These are phyloP conservation scores for Pammene fasciana DNA, from an alignment of 2,888 invertebrate genomes.

Conservation along the genomic window DNA sequence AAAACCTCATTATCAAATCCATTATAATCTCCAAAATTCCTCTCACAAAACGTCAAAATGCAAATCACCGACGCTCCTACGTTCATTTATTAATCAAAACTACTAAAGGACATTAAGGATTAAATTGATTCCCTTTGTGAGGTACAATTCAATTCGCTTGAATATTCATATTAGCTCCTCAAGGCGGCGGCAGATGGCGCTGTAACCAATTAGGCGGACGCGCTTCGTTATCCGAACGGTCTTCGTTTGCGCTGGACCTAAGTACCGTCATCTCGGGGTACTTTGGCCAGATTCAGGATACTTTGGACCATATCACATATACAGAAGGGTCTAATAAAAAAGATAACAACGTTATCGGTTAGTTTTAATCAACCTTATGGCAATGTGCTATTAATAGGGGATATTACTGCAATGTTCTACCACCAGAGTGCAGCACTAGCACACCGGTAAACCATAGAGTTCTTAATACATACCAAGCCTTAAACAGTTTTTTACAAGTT, in stretches of 20 bases:
- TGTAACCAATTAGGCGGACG: constrained; percentile 29
- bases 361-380: too few relatives aligned
- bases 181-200: constrained; percentile 33
- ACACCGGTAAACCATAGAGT: too few relatives aligned
- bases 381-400: too few relatives aligned
- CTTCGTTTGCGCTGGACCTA: constrained; percentile 33
- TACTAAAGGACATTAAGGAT: constrained; percentile 40
- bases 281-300: too few relatives aligned
- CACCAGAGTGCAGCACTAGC: too few relatives aligned
- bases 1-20: constrained; percentile 11
- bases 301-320: too few relatives aligned
- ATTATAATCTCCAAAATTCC: constrained; percentile 10
- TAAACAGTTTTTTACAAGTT: too few relatives aligned
- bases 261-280: constrained; percentile 1
- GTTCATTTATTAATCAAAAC: constrained; percentile 42
- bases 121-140: constrained; percentile 42
- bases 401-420: too few relatives aligned
- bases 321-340: too few relatives aligned
- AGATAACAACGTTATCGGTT: too few relatives aligned
- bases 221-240: constrained; percentile 41
- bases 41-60: constrained; percentile 33
- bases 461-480: too few relatives aligned
- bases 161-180: constrained; percentile 39
- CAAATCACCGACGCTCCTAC: constrained; percentile 30
- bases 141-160: constrained; percentile 39